Evolutionary conservation across 2,888 invertebrate genomes (phyloP).

Genomic region (Alsophila aescularia): DNA sequence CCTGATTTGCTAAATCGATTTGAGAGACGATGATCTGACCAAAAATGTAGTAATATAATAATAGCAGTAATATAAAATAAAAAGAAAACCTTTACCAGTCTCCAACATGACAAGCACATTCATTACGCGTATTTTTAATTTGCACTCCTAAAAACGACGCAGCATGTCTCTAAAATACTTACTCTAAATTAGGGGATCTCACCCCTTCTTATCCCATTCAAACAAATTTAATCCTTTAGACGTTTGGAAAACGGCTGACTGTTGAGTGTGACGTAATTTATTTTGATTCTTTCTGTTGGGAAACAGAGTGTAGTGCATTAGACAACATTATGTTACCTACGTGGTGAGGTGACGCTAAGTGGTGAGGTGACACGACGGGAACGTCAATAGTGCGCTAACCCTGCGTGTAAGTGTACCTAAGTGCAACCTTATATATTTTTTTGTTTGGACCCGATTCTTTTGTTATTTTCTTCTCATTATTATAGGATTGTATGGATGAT

Average conservation of each 20-base stretch:
- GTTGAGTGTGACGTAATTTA: constrained; percentile 13
- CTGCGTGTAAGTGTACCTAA: too few relatives aligned
- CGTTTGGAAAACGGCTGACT: constrained; percentile 5
- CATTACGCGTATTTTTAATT: constrained; percentile 59
- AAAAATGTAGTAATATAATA: too few relatives aligned
- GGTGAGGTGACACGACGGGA: background rate
- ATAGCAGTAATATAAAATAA: background rate
- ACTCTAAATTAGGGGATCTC: constrained; percentile 57
- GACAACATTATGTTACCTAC: background rate
- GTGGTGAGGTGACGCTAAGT: background rate
- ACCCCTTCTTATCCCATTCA: constrained; percentile 49
- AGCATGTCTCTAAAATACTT: constrained; percentile 40
- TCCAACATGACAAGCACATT: constrained; percentile 4
- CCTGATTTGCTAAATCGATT: too few relatives aligned
- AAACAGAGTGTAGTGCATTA: constrained; percentile 22
- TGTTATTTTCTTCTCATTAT: too few relatives aligned
- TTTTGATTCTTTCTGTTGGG: constrained; percentile 29
- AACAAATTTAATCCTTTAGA: constrained; percentile 17
- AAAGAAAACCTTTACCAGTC: constrained; percentile 42
- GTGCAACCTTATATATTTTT: too few relatives aligned
- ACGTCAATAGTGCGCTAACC: too few relatives aligned
- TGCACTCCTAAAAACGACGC: constrained; percentile 54
- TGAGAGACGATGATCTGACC: too few relatives aligned
- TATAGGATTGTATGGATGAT: too few relatives aligned
- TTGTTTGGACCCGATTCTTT: too few relatives aligned